phyloP scores from a whole-genome alignment of 2,888 invertebrate genomes.

The Standfussiana lucernea region DNA sequence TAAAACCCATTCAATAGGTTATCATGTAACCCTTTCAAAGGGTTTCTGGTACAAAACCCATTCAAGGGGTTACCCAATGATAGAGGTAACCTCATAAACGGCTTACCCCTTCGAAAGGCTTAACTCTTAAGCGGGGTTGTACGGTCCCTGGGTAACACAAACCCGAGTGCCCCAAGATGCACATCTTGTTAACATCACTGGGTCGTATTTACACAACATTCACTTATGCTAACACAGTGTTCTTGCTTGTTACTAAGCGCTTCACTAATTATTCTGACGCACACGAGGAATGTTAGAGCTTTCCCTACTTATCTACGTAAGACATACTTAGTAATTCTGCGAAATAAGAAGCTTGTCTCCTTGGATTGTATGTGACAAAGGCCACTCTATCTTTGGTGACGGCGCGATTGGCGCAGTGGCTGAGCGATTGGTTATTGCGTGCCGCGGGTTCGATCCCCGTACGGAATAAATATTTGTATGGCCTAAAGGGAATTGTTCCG shows the following conservation, averaged over 20 bases:
- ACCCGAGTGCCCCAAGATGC: slow-evolving; percentile 57
- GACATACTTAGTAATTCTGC: slow-evolving; percentile 29
- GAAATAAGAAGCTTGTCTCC: slow-evolving; percentile 28
- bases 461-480: too few relatives aligned
- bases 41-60: too few relatives aligned
- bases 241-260: slow-evolving; percentile 57
- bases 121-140: too few relatives aligned
- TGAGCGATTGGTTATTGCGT: too few relatives aligned
- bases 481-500: neutral
- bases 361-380: neutral
- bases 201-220: slow-evolving; percentile 66
- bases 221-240: slow-evolving; percentile 62
- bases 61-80: too few relatives aligned
- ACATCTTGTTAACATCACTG: slow-evolving; percentile 58
- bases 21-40: too few relatives aligned
- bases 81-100: too few relatives aligned
- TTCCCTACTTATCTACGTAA: slow-evolving; percentile 52
- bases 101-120: too few relatives aligned
- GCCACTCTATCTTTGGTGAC: neutral
- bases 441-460: neutral
- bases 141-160: slow-evolving; percentile 55
- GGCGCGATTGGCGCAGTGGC: neutral
- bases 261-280: slow-evolving; percentile 61
- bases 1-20: too few relatives aligned
- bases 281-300: slow-evolving; percentile 48